Evolutionary conservation across 2,888 invertebrate genomes (phyloP), one percentile per base, ranked within the genome.

Genomic region (Oscheius sp.): DNA sequence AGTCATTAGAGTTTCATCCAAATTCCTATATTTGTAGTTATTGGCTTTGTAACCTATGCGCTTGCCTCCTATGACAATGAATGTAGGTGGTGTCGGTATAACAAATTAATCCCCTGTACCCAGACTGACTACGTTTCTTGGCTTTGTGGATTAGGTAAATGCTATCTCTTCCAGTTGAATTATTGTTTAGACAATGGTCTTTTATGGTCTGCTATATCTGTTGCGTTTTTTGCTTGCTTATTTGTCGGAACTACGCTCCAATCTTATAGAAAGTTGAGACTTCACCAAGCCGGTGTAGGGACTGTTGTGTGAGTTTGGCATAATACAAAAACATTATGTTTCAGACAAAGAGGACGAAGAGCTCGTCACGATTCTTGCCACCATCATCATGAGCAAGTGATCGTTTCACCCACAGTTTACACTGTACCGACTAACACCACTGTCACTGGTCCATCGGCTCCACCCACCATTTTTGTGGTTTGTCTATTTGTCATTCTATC

Each of bases 21-120:
- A 59, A 28, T 59, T 44, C 59, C 59, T 8, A 30, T 59, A 5
- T 59, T 59, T 12, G 41, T 59, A 44, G 59, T 59, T 9, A 59
- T 59, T 59, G 59, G 59, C 12, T 59, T 44, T 26, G 41, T 30
- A 26, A 44, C 28, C 28, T 59, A 59, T 14, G 30, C 59, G 5
- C 17, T 59, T 20, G 41, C 59, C 12, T 9, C n/a, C 3, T 59
- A 59, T 20, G 9, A 54, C 33, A 41, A 9, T 26, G 36, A 8
- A 6, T 57, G 57, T 26, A 6, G 1, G 5, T 12, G 12, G 22
- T 57, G 57, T 38, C 20, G 38, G 26, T n/a, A 12, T 24, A 14
- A 32, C 22, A 33, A 5, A 4, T 17, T 1, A 33, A 32, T n/a
- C 8, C 5, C 4, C 33, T 54, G 54, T 22, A 6, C 2, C 17